phyloP scores from a whole-genome alignment of 1,140 invertebrate genomes.

The Holotrichia oblita region DNA sequence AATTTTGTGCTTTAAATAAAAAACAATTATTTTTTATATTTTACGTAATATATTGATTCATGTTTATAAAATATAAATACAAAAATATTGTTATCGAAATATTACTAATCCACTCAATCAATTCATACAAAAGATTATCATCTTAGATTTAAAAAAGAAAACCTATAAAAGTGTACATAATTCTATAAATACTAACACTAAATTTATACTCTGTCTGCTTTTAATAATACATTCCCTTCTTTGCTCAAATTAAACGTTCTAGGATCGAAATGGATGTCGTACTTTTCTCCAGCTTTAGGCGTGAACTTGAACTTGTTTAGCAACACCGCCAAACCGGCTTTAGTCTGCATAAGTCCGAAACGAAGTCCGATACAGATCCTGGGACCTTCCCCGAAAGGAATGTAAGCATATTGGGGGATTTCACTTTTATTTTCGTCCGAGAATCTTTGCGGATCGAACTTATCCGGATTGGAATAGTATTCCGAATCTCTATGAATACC shows the following conservation, averaged over 20 bases:
- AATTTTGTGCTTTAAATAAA: too few relatives aligned
- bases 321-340: slow-evolving; percentile 51
- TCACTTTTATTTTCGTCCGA: slow-evolving; percentile 62
- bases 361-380: slow-evolving; percentile 64
- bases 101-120: too few relatives aligned
- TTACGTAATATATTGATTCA: too few relatives aligned
- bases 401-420: slow-evolving; percentile 37
- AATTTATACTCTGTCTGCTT: slow-evolving; percentile 33
- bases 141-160: too few relatives aligned
- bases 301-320: slow-evolving; percentile 47
- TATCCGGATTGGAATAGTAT: slow-evolving; percentile 71
- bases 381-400: slow-evolving; percentile 68
- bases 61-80: too few relatives aligned
- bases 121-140: too few relatives aligned
- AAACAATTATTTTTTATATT: too few relatives aligned
- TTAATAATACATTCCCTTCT: slow-evolving; percentile 42
- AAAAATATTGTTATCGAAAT: too few relatives aligned
- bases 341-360: slow-evolving; percentile 55
- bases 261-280: slow-evolving; percentile 42
- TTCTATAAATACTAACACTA: too few relatives aligned
- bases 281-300: slow-evolving; percentile 35
- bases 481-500: slow-evolving; percentile 72
- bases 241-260: slow-evolving; percentile 40
- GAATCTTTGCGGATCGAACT: slow-evolving; percentile 77
- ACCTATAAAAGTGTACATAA: too few relatives aligned